A percentile compares a stretch with the other conserved stretches of the same genome.
Conservation (phyloP, 2,888 invertebrate genomes). For the Loripinus fragilis region DNA sequence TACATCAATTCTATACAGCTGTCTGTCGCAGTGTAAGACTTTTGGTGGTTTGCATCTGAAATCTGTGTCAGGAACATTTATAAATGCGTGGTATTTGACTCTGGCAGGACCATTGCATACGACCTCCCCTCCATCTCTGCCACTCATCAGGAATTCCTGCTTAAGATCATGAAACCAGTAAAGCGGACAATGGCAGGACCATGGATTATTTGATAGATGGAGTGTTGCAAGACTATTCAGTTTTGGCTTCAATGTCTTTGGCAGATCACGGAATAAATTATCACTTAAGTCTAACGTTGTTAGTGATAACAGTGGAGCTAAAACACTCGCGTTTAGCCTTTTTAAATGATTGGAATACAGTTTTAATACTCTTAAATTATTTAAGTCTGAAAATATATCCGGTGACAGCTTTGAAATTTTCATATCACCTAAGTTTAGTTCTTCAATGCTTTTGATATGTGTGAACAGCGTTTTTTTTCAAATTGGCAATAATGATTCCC, state of each 20-base stretch:
- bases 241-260: constrained; percentile 46
- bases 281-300: constrained; percentile 58
- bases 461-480: constrained; percentile 53
- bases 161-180: constrained; percentile 60
- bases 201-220: constrained; percentile 61
- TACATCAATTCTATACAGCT: constrained; percentile 35
- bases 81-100: constrained; percentile 49
- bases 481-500: constrained; percentile 56
- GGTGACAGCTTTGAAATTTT: constrained; percentile 36
- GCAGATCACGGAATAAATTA: constrained; percentile 58
- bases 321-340: constrained; percentile 40
- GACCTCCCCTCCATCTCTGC: constrained; percentile 43
- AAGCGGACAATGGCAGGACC: constrained; percentile 68
- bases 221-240: constrained; percentile 48
- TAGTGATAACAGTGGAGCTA: constrained; percentile 49
- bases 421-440: constrained; percentile 57
- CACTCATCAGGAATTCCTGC: constrained; percentile 35
- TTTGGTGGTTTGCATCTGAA: constrained; percentile 63
- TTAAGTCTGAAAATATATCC: constrained; percentile 50
- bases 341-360: constrained; percentile 56
- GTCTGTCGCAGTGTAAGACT: constrained; percentile 53
- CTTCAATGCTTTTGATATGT: constrained; percentile 45
- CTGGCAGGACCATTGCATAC: constrained; percentile 60
- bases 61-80: constrained; percentile 53
- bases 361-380: constrained; percentile 54